Percentiles rank a stretch among this genome's conserved stretches.
These are phyloP conservation scores for Megalopta genalis DNA, from an alignment of 1,140 invertebrate genomes.

Conservation along the genomic window DNA sequence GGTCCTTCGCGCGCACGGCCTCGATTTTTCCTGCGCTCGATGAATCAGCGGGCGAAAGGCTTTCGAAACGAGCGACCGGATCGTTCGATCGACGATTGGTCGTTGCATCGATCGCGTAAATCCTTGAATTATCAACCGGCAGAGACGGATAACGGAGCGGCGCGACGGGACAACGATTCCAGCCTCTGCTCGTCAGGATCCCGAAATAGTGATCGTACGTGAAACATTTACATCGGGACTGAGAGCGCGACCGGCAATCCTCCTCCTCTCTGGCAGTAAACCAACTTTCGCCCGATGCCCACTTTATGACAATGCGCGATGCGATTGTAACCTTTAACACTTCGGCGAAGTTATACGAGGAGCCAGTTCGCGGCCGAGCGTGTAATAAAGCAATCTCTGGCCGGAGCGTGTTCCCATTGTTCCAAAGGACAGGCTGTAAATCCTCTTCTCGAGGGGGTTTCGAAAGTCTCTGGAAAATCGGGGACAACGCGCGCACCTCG, in stretches of 20 bases:
- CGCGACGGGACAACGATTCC: constrained; percentile 36
- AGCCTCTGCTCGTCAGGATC: constrained; percentile 55
- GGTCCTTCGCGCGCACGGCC: not conserved
- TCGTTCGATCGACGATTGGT: not conserved
- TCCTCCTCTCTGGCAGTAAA: constrained; percentile 69
- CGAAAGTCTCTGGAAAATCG: not conserved
- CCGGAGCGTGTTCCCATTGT: not conserved
- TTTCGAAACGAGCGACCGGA: not conserved
- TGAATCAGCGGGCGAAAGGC: not conserved
- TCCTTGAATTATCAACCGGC: constrained; percentile 1
- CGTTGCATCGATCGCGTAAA: not conserved
- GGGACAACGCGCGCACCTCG: not conserved
- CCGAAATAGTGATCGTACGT: constrained; percentile 69
- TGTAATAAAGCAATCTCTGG: constrained; percentile 1
- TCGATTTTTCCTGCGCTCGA: not conserved
- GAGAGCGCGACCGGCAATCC: constrained; percentile 59
- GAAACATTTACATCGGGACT: constrained; percentile 66
- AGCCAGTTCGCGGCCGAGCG: not conserved
- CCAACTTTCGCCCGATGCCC: constrained; percentile 68
- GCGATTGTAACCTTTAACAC: constrained; percentile 37
- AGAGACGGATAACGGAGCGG: constrained; percentile 7
- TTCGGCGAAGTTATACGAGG: not conserved
- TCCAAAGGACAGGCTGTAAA: not conserved
- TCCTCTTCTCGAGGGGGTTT: not conserved
- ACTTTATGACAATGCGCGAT: constrained; percentile 47